Evolutionary conservation across 2,797 vertebrate genomes (phyloP), one percentile per base, ranked within the genome.

Genomic region (Dendrocincla tyrannina): DNA sequence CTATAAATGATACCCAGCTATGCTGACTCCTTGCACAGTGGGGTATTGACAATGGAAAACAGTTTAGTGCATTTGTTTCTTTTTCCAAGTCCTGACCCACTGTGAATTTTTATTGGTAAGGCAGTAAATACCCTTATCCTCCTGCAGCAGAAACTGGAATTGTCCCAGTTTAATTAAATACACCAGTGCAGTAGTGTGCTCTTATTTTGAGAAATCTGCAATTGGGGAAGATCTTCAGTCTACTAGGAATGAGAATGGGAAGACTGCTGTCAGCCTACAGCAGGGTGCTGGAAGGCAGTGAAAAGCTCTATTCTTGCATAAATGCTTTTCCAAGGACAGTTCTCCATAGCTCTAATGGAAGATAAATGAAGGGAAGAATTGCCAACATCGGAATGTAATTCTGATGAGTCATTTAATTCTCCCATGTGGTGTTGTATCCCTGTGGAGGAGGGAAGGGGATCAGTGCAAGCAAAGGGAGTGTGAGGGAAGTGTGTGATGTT

Each of bases 31-130:
- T 93, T 66, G 49, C 63, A 60, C 82, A 91, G 83, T 50, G 59
- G 76, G 50, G 6, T 73, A 16, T 66, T 37, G 55, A 76, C 52
- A 27, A 5, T 28, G 58, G 76, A 64, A 94, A 79, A 84, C 39
- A 73, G 49, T 81, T 75, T 78, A 64, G 16, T 89, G 41, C 72
- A 86, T 92, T 39, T 88, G 46, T 68, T 94, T 93, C 62, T 52
- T 59, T 60, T 78, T 84, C 69, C 44, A 84, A 84, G 32, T 73
- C 56, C 37, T 86, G 82, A 37, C 47, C 69, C 37, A 76, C 59
- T 92, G 76, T 68, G 77, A 69, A n/a, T 91, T 90, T 93, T 88
- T 91, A 70, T 88, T 93, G 90, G 14, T 72, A 63, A 81, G 32
- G 63, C 44, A 70, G 59, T 86, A 86, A 92, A 93, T 62, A 89